Evolutionary conservation across 2,888 invertebrate genomes (phyloP), one percentile per base, ranked within the genome.

Genomic region (Chymomyza procnemis): DNA sequence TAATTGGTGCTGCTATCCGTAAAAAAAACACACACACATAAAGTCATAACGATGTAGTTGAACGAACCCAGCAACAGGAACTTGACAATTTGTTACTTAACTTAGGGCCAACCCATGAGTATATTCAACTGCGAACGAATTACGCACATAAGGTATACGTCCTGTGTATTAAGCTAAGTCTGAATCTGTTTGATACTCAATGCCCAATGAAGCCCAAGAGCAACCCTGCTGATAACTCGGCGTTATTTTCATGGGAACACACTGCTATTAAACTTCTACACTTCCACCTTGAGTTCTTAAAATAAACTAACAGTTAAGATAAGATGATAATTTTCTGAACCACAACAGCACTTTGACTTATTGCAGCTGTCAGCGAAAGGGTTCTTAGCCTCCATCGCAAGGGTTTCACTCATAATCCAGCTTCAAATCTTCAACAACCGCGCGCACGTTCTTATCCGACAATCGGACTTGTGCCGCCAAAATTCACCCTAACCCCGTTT

Each of bases 1-100:
- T 41, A 41, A 41, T 41, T 41, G 34, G 34, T 12, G 34, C 12
- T 9, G 12, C 34, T 41, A 41, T 41, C 34, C 9, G 34, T 41
- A 41, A 41, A 41, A n/a, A n/a, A n/a, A n/a, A n/a, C n/a, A n/a
- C n/a, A n/a, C n/a, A n/a, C 2, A 41, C 26, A 26, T 8, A 26
- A 62, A 60, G 59, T 63, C 72, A 64, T 76, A 71, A 41, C 65
- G 34, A 62, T 64, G 34, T 41, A 59, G 50, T 50, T 50, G 50
- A 18, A 18, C 19, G 50, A 16, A 50, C 50, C 14, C 8, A 6
- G 50, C 50, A 18, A 50, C 50, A 41, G 34, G 50, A 50, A 50
- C 50, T 50, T 19, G 50, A 4, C 50, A 8, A 12, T 41, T 41
- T 41, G 26, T 26, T 26, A 26, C 26, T n/a, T n/a, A 26, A 26